phyloP scores from a whole-genome alignment of 1,140 invertebrate species.

The Mylabris phalerata region DNA sequence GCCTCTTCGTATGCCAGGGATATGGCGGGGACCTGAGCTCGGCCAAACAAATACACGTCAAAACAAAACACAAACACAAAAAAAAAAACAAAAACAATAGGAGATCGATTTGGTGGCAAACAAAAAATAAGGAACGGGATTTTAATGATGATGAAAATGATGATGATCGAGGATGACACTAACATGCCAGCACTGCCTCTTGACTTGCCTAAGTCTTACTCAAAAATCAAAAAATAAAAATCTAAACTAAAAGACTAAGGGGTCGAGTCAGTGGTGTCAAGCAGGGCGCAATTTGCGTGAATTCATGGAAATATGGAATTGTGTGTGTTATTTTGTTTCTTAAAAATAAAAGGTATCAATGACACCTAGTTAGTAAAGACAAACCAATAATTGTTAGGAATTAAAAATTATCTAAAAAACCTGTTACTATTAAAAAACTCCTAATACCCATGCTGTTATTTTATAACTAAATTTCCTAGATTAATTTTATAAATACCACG shows the following conservation, averaged over 20 bases:
- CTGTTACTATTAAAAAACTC: too few relatives aligned
- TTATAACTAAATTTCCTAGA: background rate
- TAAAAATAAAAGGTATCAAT: background rate
- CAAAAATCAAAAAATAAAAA: background rate
- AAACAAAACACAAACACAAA: slow-evolving; percentile 27
- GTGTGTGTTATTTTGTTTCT: slow-evolving; percentile 22
- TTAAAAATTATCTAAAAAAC: too few relatives aligned
- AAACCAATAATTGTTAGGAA: too few relatives aligned
- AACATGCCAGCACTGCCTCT: slow-evolving; percentile 33
- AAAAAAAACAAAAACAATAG: slow-evolving; percentile 8
- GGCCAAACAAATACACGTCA: slow-evolving; percentile 42
- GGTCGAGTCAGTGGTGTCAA: slow-evolving; percentile 29
- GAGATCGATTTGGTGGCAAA: slow-evolving; percentile 3
- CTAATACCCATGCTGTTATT: too few relatives aligned
- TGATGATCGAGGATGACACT: slow-evolving; percentile 12
- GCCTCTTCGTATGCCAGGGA: slow-evolving; percentile 99
- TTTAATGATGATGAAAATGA: background rate
- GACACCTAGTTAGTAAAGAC: too few relatives aligned
- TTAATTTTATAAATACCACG: background rate
- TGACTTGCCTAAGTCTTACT: slow-evolving; percentile 23
- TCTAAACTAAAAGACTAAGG: slow-evolving; percentile 11
- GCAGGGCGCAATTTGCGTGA: slow-evolving; percentile 32
- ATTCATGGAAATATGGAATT: slow-evolving; percentile 15
- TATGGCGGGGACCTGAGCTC: slow-evolving; percentile 93
- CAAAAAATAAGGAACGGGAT: slow-evolving; percentile 1